Evolutionary conservation across 1,140 invertebrate genomes (phyloP).

Genomic region (Calephelis virginiensis): DNA sequence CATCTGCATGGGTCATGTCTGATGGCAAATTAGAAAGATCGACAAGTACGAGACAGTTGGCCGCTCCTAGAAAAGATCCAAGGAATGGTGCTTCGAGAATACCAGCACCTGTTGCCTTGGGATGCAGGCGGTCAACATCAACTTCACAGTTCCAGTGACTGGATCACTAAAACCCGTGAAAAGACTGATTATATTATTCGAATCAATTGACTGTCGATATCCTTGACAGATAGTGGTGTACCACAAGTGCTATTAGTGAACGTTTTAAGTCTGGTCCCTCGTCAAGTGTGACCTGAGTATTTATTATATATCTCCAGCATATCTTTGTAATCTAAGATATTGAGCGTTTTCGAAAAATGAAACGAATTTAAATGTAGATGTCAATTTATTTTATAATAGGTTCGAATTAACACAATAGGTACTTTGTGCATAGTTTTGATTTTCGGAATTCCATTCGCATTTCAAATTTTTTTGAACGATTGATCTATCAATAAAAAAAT

Average conservation of each 20-base stretch:
- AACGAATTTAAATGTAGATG: background rate
- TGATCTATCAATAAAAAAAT: background rate
- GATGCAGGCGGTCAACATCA: constrained; percentile 69
- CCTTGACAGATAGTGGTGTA: constrained; percentile 14
- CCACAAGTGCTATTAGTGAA: constrained; percentile 13
- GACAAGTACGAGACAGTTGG: constrained; percentile 71
- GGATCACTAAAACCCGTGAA: constrained; percentile 32
- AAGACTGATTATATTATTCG: constrained; percentile 45
- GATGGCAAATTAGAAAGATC: constrained; percentile 82
- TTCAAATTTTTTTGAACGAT: too few species aligned
- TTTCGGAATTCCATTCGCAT: too few species aligned
- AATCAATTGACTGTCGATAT: constrained; percentile 30
- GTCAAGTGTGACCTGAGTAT: background rate
- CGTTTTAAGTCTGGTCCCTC: background rate
- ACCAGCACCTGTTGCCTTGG: constrained; percentile 77
- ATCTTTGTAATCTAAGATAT: background rate
- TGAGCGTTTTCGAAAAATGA: background rate
- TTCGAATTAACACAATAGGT: background rate
- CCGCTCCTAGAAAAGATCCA: constrained; percentile 79
- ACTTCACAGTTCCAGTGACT: constrained; percentile 70
- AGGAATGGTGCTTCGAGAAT: constrained; percentile 39
- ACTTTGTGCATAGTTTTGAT: background rate
- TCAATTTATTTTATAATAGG: constrained; percentile 12
- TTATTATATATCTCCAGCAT: constrained; percentile 11
- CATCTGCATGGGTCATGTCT: constrained; percentile 86